Evolutionary conservation across 2,888 invertebrate species (phyloP).

Genomic region (Lasioglossum calceatum): DNA sequence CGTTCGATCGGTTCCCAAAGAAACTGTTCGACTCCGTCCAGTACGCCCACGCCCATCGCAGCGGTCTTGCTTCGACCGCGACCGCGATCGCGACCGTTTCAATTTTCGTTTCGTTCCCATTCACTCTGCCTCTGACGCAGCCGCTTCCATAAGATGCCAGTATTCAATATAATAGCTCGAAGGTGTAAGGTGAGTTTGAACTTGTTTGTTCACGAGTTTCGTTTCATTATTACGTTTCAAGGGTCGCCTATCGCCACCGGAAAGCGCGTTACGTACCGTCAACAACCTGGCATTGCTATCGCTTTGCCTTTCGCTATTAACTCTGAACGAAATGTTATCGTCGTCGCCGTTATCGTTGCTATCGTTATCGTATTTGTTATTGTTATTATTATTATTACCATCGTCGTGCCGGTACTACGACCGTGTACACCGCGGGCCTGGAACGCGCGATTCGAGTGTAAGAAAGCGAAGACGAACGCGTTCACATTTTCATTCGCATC

Average conservation of each 20-base stretch:
- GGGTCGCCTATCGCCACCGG: too few relatives aligned
- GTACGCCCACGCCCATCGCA: not conserved
- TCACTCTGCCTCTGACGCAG: not conserved
- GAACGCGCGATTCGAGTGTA: not conserved
- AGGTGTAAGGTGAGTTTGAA: conserved; percentile 86
- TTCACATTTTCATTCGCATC: conserved; percentile 47
- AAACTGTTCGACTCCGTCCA: not conserved
- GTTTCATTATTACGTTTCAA: not conserved
- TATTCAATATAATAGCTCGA: conserved; percentile 87
- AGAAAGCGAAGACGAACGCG: not conserved
- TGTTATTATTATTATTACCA: not conserved
- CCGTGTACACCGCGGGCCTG: not conserved
- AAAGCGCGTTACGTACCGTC: not conserved
- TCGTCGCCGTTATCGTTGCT: not conserved
- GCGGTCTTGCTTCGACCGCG: not conserved
- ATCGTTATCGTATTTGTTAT: not conserved
- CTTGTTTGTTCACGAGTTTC: not conserved
- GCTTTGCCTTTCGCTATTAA: not conserved
- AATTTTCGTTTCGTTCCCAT: not conserved
- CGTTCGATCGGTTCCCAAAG: not conserved
- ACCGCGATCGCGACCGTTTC: not conserved
- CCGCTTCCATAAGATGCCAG: conserved; percentile 84
- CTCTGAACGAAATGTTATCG: not conserved
- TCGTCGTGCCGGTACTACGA: not conserved
- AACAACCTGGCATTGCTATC: not conserved